These are phyloP conservation scores for Triplophysa siluroides DNA, from an alignment of 2,113 vertebrate species.

Conservation along the genomic window DNA sequence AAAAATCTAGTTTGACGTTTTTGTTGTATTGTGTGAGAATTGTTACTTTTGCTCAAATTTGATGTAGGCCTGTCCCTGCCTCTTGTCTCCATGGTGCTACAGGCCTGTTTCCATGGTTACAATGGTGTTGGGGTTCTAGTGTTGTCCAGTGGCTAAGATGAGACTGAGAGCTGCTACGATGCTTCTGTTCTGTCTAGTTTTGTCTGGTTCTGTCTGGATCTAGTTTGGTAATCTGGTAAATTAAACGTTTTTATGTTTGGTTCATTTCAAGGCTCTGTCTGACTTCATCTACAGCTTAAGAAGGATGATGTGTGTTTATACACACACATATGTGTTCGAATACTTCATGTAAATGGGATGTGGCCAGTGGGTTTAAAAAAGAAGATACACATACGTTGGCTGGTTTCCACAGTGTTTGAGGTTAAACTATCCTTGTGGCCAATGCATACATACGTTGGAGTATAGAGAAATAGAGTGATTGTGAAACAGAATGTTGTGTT, in stretches of 20 bases:
- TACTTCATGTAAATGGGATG: background rate
- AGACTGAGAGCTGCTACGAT: conserved; percentile 13
- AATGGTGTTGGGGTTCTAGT: conserved; percentile 40
- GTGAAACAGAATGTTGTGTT: conserved; percentile 12
- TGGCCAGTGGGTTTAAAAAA: background rate
- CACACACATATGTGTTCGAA: background rate
- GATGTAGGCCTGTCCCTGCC: conserved; percentile 40
- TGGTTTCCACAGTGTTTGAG: too few species aligned
- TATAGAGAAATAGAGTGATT: conserved; percentile 13
- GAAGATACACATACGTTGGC: too few species aligned
- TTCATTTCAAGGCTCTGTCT: background rate
- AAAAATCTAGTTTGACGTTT: background rate
- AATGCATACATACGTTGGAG: conserved; percentile 2
- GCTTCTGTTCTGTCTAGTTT: conserved; percentile 3
- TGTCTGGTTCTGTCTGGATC: background rate
- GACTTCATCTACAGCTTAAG: background rate
- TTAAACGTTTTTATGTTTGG: background rate
- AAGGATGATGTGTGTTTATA: background rate
- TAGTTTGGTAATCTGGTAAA: background rate
- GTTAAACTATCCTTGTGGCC: background rate
- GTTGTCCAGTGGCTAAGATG: conserved; percentile 43
- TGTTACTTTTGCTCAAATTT: conserved; percentile 18
- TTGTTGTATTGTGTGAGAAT: background rate
- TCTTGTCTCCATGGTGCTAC: conserved; percentile 54
- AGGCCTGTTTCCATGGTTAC: conserved; percentile 66